Evolutionary conservation across 2,113 vertebrate genomes (phyloP).

Genomic region (Lepisosteus oculatus): DNA sequence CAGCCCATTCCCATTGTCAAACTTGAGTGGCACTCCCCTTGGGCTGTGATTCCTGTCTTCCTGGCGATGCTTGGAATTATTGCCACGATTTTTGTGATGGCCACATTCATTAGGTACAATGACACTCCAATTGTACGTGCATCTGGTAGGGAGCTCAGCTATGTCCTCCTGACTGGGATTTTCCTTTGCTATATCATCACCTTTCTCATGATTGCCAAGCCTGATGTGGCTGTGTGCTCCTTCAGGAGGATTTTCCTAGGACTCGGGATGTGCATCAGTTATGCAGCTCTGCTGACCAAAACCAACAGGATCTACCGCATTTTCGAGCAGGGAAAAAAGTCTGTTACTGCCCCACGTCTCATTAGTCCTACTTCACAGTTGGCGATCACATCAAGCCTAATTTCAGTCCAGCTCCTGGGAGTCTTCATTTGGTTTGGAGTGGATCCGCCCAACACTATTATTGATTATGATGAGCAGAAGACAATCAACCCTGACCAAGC

Average conservation of each 20-base stretch:
- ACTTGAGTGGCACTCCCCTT: conserved; percentile 92
- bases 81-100: conserved; percentile 89
- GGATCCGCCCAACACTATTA: conserved; percentile 87
- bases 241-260: conserved; percentile 89
- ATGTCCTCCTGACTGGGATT: conserved; percentile 87
- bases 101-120: conserved; percentile 87
- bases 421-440: conserved; percentile 92
- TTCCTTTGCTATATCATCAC: conserved; percentile 96
- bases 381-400: conserved; percentile 88
- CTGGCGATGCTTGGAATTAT: conserved; percentile 91
- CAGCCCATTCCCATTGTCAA: conserved; percentile 86
- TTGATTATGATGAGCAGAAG: conserved; percentile 93
- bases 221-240: conserved; percentile 84
- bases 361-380: conserved; percentile 94
- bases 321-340: conserved; percentile 93
- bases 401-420: conserved; percentile 88
- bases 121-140: conserved; percentile 92
- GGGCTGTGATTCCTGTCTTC: conserved; percentile 89
- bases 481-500: conserved; percentile 82
- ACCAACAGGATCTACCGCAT: conserved; percentile 96
- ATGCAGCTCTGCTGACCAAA: conserved; percentile 90
- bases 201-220: conserved; percentile 94
- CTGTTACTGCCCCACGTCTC: conserved; percentile 84
- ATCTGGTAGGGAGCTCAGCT: conserved; percentile 89
- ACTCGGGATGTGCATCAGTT: conserved; percentile 95